These are phyloP conservation scores for Thunnus thynnus DNA, from an alignment of 2,113 vertebrate species.

Conservation along the genomic window DNA sequence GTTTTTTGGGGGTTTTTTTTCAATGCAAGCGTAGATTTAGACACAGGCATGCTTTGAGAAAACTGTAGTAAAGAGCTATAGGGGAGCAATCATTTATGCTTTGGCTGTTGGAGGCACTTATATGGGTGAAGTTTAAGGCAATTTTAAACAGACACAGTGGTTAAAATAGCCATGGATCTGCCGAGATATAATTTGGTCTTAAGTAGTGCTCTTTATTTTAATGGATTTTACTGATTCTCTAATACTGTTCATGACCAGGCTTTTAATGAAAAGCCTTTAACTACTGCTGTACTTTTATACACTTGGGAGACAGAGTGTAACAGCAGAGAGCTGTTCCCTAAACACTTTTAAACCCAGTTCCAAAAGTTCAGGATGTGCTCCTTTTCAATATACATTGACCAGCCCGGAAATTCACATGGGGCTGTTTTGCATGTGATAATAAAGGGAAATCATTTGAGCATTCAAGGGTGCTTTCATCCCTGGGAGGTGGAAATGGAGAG, in stretches of 20 bases:
- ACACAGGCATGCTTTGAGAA: not conserved
- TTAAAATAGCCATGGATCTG: conserved; percentile 38
- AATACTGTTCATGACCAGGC: conserved; percentile 14
- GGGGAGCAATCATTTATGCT: not conserved
- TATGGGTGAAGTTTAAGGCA: conserved; percentile 8
- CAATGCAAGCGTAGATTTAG: not conserved
- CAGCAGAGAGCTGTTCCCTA: not conserved
- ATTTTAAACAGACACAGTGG: conserved; percentile 46
- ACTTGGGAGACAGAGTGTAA: conserved; percentile 30
- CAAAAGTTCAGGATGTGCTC: not conserved
- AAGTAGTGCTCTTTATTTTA: conserved; percentile 40
- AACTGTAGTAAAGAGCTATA: not conserved
- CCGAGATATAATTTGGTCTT: conserved; percentile 12
- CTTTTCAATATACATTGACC: conserved; percentile 20
- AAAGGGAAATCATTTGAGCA: conserved; percentile 6
- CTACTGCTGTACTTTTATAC: conserved; percentile 12
- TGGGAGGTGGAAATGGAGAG: not conserved
- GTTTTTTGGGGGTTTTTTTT: not conserved
- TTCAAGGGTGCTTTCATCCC: conserved; percentile 17
- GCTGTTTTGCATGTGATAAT: conserved; percentile 11
- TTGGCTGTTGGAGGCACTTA: not conserved
- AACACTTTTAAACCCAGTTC: conserved; percentile 15
- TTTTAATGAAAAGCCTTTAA: conserved; percentile 40
- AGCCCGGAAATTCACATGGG: not conserved
- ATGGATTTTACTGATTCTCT: conserved; percentile 39